Evolutionary conservation across 2,888 invertebrate genomes (phyloP).

Genomic region (Synergus itoensis): DNA sequence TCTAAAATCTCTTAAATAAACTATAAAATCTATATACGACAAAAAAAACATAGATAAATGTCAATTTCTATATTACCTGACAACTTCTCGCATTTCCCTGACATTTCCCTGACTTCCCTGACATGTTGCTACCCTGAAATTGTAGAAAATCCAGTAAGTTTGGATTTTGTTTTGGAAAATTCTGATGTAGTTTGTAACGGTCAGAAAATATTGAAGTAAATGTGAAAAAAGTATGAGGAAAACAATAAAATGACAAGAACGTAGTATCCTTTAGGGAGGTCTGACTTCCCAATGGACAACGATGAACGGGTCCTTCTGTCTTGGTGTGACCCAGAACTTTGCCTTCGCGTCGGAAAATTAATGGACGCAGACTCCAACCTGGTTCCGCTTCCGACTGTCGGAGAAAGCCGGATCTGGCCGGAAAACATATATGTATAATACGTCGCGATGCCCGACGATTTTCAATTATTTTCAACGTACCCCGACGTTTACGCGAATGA

Average conservation of each 20-base stretch:
- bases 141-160: too few relatives aligned
- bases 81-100: too few relatives aligned
- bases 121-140: too few relatives aligned
- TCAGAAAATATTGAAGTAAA: not conserved
- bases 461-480: conserved; percentile 33
- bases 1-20: too few relatives aligned
- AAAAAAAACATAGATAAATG: too few relatives aligned
- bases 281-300: conserved; percentile 3
- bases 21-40: too few relatives aligned
- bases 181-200: too few relatives aligned
- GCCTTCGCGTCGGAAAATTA: conserved; percentile 22
- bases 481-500: conserved; percentile 20
- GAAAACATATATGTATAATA: conserved; percentile 30
- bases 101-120: too few relatives aligned
- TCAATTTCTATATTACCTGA: too few relatives aligned
- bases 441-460: conserved; percentile 26
- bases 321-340: conserved; percentile 13
- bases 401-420: conserved; percentile 5
- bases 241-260: conserved; percentile 18
- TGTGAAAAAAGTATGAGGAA: not conserved
- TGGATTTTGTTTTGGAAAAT: too few relatives aligned
- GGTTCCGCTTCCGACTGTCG: conserved; percentile 27
- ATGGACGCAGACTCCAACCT: conserved; percentile 10
- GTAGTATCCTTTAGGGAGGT: not conserved
- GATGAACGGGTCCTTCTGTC: conserved; percentile 13